Evolutionary conservation across 2,113 vertebrate genomes (phyloP).

Genomic region (Phoxinus phoxinus): DNA sequence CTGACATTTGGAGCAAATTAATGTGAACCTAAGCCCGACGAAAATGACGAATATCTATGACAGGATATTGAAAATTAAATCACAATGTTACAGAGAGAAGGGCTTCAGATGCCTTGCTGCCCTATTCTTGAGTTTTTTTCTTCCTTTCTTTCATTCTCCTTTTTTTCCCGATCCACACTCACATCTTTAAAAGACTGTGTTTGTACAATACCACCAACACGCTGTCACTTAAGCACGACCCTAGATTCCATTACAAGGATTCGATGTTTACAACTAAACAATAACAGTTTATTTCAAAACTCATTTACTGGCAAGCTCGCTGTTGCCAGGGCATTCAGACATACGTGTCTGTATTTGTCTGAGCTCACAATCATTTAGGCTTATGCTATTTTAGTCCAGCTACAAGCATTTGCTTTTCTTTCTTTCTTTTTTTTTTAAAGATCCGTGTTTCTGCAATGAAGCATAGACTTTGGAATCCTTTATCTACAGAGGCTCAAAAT

Average conservation of each 20-base stretch:
- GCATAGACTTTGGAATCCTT: constrained; percentile 79
- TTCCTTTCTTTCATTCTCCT: constrained; percentile 17
- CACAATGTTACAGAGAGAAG: constrained; percentile 56
- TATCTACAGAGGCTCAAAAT: constrained; percentile 84
- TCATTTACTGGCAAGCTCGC: constrained; percentile 75
- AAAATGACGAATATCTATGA: constrained; percentile 65
- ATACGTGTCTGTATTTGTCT: constrained; percentile 80
- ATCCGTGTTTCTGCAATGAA: constrained; percentile 75
- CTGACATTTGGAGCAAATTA: constrained; percentile 65
- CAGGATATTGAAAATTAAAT: constrained; percentile 69
- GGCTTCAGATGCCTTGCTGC: constrained; percentile 42
- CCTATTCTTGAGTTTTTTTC: constrained; percentile 42
- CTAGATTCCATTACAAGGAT: constrained; percentile 62
- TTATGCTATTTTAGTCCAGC: constrained; percentile 82
- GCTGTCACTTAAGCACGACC: constrained; percentile 55
- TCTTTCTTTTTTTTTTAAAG: constrained; percentile 72
- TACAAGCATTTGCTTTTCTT: constrained; percentile 72
- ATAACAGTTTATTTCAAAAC: constrained; percentile 75
- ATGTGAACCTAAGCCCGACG: constrained; percentile 63
- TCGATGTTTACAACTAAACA: constrained; percentile 71
- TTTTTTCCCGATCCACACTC: constrained; percentile 26
- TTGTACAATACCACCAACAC: constrained; percentile 59
- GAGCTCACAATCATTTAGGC: constrained; percentile 81
- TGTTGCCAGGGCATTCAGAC: constrained; percentile 75
- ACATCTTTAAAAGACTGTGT: constrained; percentile 52